Evolutionary conservation across 2,113 vertebrate genomes (phyloP).

Genomic region (Choloepus hoffmanni): DNA sequence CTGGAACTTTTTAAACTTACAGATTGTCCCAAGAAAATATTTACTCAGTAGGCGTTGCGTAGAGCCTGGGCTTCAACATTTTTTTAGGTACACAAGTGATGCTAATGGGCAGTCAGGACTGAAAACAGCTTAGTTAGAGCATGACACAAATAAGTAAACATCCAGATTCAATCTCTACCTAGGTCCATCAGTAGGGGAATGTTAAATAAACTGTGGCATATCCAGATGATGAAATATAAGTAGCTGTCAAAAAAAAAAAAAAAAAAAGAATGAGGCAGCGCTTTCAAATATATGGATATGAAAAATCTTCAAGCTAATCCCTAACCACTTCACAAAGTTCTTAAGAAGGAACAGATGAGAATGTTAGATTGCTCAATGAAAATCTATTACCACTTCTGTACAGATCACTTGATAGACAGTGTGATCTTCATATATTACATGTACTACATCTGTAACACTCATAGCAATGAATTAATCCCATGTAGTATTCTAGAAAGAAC

Average conservation of each 20-base stretch:
- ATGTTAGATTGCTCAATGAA: neutral
- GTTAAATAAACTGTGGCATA: neutral
- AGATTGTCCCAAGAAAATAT: slow-evolving; percentile 14
- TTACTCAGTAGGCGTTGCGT: neutral
- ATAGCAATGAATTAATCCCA: slow-evolving; percentile 4
- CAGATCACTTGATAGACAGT: neutral
- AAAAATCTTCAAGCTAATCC: slow-evolving; percentile 22
- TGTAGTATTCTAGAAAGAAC: slow-evolving; percentile 34
- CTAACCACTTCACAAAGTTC: slow-evolving; percentile 10
- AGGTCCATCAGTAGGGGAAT: neutral
- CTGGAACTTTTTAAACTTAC: slow-evolving; percentile 3
- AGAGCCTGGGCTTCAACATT: neutral
- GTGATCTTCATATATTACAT: slow-evolving; percentile 11
- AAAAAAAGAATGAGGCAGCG: neutral
- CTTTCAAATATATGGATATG: neutral
- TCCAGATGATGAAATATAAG: slow-evolving; percentile 8
- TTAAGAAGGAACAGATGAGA: neutral
- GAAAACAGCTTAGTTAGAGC: neutral
- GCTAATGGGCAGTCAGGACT: neutral
- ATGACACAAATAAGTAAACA: neutral
- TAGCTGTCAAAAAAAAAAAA: slow-evolving; percentile 5
- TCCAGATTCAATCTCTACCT: neutral
- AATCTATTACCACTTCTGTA: neutral
- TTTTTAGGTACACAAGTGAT: slow-evolving; percentile 36
- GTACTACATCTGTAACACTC: neutral